Percentiles rank a stretch among this genome's conserved stretches.
Conservation (phyloP, 2,797 vertebrate species). For the Channa striata region DNA sequence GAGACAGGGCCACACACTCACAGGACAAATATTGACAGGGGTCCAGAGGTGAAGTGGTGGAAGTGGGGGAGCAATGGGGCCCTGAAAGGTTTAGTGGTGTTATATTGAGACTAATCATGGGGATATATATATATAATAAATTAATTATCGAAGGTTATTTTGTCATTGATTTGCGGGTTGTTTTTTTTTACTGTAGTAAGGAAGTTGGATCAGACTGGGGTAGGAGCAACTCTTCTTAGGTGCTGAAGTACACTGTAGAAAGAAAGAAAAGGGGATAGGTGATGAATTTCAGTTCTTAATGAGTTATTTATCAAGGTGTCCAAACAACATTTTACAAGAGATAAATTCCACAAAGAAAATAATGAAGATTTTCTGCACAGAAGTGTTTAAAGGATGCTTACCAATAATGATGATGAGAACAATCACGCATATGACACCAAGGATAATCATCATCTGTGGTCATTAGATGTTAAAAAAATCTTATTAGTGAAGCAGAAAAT, state of each 20-base stretch:
- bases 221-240: slow-evolving; percentile 84
- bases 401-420: slow-evolving; percentile 89
- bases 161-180: slow-evolving; percentile 73
- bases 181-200: slow-evolving; percentile 77
- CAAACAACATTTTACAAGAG: background rate
- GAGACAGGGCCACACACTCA: slow-evolving; percentile 83
- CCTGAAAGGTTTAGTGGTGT: slow-evolving; percentile 75
- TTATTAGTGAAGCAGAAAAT: slow-evolving; percentile 26
- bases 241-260: slow-evolving; percentile 88
- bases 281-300: background rate
- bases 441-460: slow-evolving; percentile 88
- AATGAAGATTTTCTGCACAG: background rate
- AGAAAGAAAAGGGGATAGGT: slow-evolving; percentile 26
- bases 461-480: slow-evolving; percentile 9
- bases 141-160: slow-evolving; percentile 77
- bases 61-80: slow-evolving; percentile 74
- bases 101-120: slow-evolving; percentile 78
- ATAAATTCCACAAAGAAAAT: background rate
- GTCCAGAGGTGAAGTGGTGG: slow-evolving; percentile 80
- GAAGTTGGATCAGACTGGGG: slow-evolving; percentile 81
- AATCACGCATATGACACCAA: slow-evolving; percentile 89
- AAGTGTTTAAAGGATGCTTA: slow-evolving; percentile 64
- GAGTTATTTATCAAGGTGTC: background rate
- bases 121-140: slow-evolving; percentile 65
- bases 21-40: slow-evolving; percentile 84